These are phyloP conservation scores for Pandion haliaetus DNA, from an alignment of 2,113 vertebrate species.

Conservation along the genomic window DNA sequence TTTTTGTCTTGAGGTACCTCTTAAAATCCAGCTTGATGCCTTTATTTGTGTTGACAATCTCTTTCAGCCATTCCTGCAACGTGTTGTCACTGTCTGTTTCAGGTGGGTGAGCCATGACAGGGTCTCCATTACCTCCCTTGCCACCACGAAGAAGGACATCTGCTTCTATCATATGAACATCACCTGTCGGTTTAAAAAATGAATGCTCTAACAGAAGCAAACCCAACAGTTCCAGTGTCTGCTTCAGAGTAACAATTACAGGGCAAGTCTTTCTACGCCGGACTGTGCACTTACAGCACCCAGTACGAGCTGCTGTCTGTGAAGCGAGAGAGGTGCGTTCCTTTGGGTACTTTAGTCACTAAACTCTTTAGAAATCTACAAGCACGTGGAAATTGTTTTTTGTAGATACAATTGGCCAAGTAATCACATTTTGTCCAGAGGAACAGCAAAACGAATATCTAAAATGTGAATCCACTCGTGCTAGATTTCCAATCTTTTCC, in stretches of 20 bases:
- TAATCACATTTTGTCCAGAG: rapidly evolving
- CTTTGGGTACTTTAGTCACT: rapidly evolving
- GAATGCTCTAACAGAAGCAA: background rate
- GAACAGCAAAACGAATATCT: background rate
- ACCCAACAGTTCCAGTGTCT: background rate
- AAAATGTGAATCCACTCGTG: background rate
- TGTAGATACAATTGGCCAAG: background rate
- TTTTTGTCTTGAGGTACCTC: slow-evolving; percentile 77
- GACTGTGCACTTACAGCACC: rapidly evolving
- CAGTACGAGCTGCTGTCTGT: background rate
- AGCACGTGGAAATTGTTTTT: rapidly evolving
- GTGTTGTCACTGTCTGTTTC: slow-evolving; percentile 87
- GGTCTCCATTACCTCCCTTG: slow-evolving; percentile 68
- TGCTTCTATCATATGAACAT: slow-evolving; percentile 90
- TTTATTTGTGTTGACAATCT: slow-evolving; percentile 72
- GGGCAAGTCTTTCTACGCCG: background rate
- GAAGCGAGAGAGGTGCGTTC: background rate
- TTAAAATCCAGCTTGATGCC: slow-evolving; percentile 97
- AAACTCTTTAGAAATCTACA: background rate
- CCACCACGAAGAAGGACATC: slow-evolving; percentile 81
- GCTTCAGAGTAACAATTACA: background rate
- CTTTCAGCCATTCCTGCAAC: slow-evolving; percentile 83
- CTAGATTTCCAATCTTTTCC: background rate
- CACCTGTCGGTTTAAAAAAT: slow-evolving; percentile 66
- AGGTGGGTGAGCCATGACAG: slow-evolving; percentile 93